These are phyloP conservation scores for Palythoa caribaeorum DNA, from an alignment of 92 coral and sea anemone genomes.

Conservation along the genomic window DNA sequence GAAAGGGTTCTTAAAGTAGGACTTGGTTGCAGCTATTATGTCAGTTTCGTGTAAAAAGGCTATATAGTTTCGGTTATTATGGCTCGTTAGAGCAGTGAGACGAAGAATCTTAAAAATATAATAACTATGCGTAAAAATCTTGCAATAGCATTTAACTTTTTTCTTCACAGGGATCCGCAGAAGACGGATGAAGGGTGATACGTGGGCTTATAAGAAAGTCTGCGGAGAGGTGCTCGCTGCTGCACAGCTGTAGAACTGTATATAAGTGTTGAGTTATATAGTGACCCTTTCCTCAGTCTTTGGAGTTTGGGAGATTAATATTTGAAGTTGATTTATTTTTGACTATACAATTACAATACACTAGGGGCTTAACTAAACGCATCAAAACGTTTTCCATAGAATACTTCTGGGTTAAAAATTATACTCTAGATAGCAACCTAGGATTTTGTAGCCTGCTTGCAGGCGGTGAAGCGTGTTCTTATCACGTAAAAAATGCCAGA, in stretches of 20 bases:
- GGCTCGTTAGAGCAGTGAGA: neutral
- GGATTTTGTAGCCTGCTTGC: too few relatives aligned
- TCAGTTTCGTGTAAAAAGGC: too few relatives aligned
- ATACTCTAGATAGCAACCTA: too few relatives aligned
- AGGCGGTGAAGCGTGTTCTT: too few relatives aligned
- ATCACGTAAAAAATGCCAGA: too few relatives aligned
- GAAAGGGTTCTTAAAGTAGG: too few relatives aligned
- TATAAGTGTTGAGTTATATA: neutral
- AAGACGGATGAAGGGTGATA: slow-evolving; percentile 98
- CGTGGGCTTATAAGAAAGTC: slow-evolving; percentile 98
- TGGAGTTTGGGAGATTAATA: neutral
- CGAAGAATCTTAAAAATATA: too few relatives aligned
- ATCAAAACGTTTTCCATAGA: too few relatives aligned
- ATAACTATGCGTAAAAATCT: neutral
- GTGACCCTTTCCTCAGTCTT: neutral
- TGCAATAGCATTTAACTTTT: neutral
- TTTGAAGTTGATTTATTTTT: neutral
- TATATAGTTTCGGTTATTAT: too few relatives aligned
- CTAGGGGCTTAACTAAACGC: too few relatives aligned
- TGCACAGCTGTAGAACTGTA: slow-evolving; percentile 72
- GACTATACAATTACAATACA: neutral
- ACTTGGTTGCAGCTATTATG: too few relatives aligned
- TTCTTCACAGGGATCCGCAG: slow-evolving; percentile 84
- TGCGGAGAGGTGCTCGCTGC: slow-evolving; percentile 93
- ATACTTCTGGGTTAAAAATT: too few relatives aligned